phyloP scores from a whole-genome alignment of 2,113 vertebrate species.

The Nannospalax galili region DNA sequence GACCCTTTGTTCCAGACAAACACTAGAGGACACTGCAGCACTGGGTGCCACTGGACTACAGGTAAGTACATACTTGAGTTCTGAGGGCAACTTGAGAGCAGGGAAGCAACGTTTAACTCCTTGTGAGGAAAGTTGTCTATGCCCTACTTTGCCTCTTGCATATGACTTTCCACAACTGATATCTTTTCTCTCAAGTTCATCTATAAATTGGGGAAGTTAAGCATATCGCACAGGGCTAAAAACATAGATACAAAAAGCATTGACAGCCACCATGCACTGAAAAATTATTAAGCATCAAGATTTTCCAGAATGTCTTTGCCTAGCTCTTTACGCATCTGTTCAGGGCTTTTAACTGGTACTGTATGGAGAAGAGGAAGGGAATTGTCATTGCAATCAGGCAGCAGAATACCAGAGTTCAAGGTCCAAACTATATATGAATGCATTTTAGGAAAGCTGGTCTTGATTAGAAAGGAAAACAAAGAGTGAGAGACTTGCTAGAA shows the following conservation, averaged over 20 bases:
- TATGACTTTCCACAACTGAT: not conserved
- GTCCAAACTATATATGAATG: not conserved
- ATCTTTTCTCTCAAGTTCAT: not conserved
- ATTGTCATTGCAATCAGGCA: not conserved
- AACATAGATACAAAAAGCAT: too few relatives aligned
- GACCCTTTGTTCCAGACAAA: not conserved
- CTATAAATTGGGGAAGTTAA: not conserved
- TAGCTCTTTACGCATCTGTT: not conserved
- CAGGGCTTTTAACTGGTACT: not conserved
- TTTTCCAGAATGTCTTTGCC: not conserved
- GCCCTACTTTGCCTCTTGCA: not conserved
- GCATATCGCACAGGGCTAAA: not conserved
- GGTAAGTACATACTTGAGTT: not conserved
- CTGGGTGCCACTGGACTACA: not conserved
- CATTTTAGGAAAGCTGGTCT: not conserved
- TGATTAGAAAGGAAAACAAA: not conserved
- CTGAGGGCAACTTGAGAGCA: not conserved
- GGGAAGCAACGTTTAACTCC: not conserved
- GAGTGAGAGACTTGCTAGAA: not conserved
- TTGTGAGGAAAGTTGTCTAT: not conserved
- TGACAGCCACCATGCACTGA: too few relatives aligned
- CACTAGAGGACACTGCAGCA: not conserved
- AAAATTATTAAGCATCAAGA: not conserved
- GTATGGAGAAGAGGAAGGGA: fast-evolving
- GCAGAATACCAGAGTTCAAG: not conserved